These are phyloP conservation scores for Rhaphigaster nebulosa DNA, from an alignment of 2,888 invertebrate genomes.

Conservation along the genomic window DNA sequence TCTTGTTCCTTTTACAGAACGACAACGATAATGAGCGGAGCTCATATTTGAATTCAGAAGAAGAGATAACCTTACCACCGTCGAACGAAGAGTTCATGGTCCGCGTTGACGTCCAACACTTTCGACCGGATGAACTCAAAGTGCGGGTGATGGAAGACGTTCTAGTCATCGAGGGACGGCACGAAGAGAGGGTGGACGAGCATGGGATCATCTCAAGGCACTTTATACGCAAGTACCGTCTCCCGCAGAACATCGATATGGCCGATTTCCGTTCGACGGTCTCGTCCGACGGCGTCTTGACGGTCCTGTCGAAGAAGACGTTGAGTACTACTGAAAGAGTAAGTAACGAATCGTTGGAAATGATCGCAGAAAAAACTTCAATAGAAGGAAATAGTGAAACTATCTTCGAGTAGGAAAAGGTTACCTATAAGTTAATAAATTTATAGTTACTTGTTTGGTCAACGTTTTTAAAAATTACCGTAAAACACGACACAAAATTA, in stretches of 20 bases:
- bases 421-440: neutral
- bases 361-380: neutral
- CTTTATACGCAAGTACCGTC: neutral
- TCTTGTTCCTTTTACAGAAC: neutral
- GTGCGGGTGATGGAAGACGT: neutral
- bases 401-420: neutral
- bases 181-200: neutral
- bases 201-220: slow-evolving; percentile 1
- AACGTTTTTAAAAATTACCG: neutral
- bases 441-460: neutral
- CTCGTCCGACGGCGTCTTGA: neutral
- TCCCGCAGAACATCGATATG: neutral
- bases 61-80: neutral
- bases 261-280: neutral
- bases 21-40: neutral
- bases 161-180: neutral
- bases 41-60: too few relatives aligned
- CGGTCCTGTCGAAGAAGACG: neutral
- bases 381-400: neutral
- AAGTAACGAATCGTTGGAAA: neutral
- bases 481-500: neutral
- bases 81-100: neutral
- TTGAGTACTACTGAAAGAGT: neutral
- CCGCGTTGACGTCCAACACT: neutral
- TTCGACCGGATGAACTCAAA: neutral